Conservation (phyloP, 2,113 vertebrate species). For the Pseudorectes ferrugineus region DNA sequence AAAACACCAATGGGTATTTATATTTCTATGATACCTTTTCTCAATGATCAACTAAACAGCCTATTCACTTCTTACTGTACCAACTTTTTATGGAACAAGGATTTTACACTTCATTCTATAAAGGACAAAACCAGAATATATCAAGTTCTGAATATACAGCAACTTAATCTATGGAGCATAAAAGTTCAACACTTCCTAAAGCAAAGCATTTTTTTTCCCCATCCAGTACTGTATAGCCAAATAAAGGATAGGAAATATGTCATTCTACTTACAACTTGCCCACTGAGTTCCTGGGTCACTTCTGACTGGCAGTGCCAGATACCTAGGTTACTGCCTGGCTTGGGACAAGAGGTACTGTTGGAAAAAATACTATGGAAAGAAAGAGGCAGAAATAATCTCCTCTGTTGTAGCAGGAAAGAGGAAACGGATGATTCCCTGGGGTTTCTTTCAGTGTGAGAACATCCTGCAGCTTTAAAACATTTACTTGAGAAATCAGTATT, state of each 20-base stretch:
- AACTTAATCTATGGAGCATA: background rate
- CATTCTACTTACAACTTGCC: background rate
- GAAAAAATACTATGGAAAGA: background rate
- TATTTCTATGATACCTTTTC: background rate
- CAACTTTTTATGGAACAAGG: background rate
- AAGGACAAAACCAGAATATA: background rate
- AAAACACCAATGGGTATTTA: background rate
- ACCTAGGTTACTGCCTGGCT: background rate
- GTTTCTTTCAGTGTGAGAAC: background rate
- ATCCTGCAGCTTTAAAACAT: slow-evolving; percentile 3
- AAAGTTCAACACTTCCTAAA: background rate
- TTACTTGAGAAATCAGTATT: background rate
- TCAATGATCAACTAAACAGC: background rate
- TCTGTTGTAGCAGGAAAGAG: background rate
- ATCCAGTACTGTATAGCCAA: background rate
- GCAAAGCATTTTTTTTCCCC: background rate
- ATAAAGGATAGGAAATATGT: background rate
- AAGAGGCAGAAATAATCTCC: background rate
- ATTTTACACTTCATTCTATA: background rate
- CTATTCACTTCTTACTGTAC: background rate
- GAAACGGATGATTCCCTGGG: background rate
- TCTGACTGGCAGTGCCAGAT: background rate
- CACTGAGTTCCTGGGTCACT: background rate
- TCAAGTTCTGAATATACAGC: background rate
- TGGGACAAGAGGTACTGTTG: background rate